A percentile compares a stretch with the other conserved stretches of the same genome.
Conservation (phyloP, 1,140 invertebrate species). For the Drosophila pallidifrons region DNA sequence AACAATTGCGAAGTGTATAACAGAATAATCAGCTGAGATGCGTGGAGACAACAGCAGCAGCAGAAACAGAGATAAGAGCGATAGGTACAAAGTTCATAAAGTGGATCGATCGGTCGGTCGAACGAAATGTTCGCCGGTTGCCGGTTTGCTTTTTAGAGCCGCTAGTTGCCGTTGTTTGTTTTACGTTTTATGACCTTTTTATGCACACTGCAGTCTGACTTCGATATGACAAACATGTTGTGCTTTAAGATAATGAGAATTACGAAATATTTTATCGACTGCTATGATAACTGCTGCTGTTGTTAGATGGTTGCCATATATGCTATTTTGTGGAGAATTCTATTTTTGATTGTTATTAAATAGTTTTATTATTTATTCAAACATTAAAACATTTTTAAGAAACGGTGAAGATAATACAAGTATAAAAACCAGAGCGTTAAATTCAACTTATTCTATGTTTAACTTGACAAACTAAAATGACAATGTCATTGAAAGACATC, state of each 20-base stretch:
- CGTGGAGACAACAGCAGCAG: constrained; percentile 17
- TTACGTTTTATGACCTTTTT: constrained; percentile 14
- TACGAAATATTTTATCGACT: not conserved
- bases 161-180: constrained; percentile 2
- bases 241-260: not conserved
- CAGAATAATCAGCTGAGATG: constrained; percentile 23
- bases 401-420: no score
- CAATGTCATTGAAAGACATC: no score
- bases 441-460: not conserved
- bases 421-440: no score
- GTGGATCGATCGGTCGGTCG: constrained; percentile 1
- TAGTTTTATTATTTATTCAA: no score
- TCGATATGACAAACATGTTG: not conserved
- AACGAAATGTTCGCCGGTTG: not conserved
- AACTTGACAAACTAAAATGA: no score
- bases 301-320: no score
- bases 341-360: no score
- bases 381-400: no score
- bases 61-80: constrained; percentile 27
- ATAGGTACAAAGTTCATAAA: constrained; percentile 42
- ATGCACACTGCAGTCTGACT: constrained; percentile 3
- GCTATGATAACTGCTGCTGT: no score
- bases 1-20: not conserved
- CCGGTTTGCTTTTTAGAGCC: not conserved
- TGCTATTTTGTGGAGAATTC: no score